These are phyloP conservation scores for Rhabditoides inermis DNA, from an alignment of 2,888 invertebrate genomes.

Conservation along the genomic window DNA sequence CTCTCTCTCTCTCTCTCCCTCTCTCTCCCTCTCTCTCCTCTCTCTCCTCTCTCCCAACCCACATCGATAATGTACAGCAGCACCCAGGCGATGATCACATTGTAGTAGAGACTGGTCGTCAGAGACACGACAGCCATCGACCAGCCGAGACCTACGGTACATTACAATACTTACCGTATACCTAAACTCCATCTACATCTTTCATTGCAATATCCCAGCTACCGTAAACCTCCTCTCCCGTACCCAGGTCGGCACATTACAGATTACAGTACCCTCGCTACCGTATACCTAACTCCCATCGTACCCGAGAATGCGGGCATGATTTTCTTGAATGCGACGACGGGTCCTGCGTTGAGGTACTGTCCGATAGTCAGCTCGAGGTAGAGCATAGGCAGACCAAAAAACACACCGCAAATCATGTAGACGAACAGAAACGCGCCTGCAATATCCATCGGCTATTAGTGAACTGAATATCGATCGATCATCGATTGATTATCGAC, in stretches of 20 bases:
- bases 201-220: constrained; percentile 3
- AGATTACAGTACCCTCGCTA: too few species aligned
- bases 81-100: constrained; percentile 40
- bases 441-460: too few species aligned
- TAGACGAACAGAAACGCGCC: constrained; percentile 53
- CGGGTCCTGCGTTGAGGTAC: constrained; percentile 27
- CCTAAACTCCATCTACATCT: not conserved
- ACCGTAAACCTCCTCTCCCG: too few species aligned
- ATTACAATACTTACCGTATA: too few species aligned
- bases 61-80: constrained; percentile 27
- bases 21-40: too few species aligned
- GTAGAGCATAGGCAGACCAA: constrained; percentile 53
- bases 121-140: constrained; percentile 88
- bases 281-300: too few species aligned
- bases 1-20: too few species aligned
- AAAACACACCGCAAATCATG: constrained; percentile 51
- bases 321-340: constrained; percentile 19
- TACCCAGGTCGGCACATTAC: too few species aligned
- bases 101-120: constrained; percentile 51
- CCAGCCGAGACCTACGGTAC: constrained; percentile 76
- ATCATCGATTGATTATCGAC: not conserved
- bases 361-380: constrained; percentile 53
- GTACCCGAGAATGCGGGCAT: constrained; percentile 26
- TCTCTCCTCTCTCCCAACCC: too few species aligned
- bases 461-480: too few species aligned